A percentile compares a stretch with the other conserved stretches of the same genome.
Evolutionary conservation across 2,888 invertebrate species (phyloP).

Genomic region (Athalia cordata): DNA sequence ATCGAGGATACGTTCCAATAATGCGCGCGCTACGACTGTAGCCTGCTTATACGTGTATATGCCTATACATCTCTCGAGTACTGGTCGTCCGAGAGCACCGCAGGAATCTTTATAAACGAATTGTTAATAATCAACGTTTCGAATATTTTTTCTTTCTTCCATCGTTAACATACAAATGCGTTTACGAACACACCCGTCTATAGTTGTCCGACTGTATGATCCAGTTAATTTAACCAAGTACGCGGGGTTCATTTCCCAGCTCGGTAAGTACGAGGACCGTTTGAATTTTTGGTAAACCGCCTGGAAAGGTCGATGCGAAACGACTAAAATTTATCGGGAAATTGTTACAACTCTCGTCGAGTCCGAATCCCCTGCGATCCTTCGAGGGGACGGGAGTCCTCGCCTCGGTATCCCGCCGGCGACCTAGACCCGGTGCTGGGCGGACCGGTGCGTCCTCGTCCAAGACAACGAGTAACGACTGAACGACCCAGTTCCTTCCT

Average conservation of each 20-base stretch:
- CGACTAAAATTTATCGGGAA: background rate
- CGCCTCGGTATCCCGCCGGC: background rate
- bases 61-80: too few relatives aligned
- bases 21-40: too few relatives aligned
- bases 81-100: too few relatives aligned
- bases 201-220: too few relatives aligned
- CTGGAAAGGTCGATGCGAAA: background rate
- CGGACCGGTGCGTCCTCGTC: constrained; percentile 51
- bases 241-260: background rate
- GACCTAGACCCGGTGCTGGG: constrained; percentile 40
- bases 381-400: background rate
- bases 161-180: too few relatives aligned
- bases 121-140: too few relatives aligned
- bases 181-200: too few relatives aligned
- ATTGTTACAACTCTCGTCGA: background rate
- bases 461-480: constrained; percentile 24
- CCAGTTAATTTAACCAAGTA: too few relatives aligned
- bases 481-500: constrained; percentile 54
- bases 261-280: background rate
- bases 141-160: too few relatives aligned
- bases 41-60: too few relatives aligned
- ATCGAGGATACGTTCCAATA: too few relatives aligned
- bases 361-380: background rate
- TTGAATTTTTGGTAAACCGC: background rate
- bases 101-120: too few relatives aligned